Evolutionary conservation across 2,888 invertebrate species (phyloP).

Genomic region (Chrysina gloriosa): DNA sequence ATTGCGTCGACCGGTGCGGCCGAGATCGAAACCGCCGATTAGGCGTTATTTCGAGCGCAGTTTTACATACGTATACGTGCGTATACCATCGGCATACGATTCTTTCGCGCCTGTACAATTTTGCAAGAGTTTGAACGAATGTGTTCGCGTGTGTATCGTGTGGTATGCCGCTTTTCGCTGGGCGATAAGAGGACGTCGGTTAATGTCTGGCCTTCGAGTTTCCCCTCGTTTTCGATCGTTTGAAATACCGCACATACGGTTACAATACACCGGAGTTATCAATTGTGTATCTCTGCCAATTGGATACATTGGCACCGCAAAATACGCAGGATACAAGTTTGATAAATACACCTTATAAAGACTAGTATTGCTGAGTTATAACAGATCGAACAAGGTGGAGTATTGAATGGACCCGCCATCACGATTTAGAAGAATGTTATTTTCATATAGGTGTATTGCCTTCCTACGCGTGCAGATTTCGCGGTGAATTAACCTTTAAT

Average conservation of each 20-base stretch:
- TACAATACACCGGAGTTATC: too few species aligned
- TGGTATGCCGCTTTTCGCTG: not conserved
- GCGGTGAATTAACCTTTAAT: too few species aligned
- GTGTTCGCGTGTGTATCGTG: not conserved
- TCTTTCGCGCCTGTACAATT: not conserved
- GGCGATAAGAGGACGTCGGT: not conserved
- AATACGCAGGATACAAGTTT: too few species aligned
- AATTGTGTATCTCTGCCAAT: too few species aligned
- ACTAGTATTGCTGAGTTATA: too few species aligned
- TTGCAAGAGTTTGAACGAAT: constrained; percentile 1
- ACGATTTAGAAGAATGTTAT: too few species aligned
- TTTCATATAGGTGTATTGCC: too few species aligned
- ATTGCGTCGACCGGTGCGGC: constrained; percentile 8
- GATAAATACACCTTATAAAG: too few species aligned
- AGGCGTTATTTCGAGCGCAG: not conserved
- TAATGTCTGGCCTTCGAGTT: not conserved
- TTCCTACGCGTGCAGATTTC: too few species aligned
- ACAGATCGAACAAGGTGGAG: too few species aligned
- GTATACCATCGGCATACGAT: not conserved
- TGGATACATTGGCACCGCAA: too few species aligned
- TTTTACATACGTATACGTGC: constrained; percentile 5
- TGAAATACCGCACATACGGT: not conserved
- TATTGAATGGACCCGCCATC: too few species aligned
- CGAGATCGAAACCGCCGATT: constrained; percentile 24
- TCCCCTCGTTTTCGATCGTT: not conserved